A percentile compares a stretch with the other conserved stretches of the same genome.
Conservation (phyloP, 2,797 vertebrate genomes). For the Novumbra hubbsi region DNA sequence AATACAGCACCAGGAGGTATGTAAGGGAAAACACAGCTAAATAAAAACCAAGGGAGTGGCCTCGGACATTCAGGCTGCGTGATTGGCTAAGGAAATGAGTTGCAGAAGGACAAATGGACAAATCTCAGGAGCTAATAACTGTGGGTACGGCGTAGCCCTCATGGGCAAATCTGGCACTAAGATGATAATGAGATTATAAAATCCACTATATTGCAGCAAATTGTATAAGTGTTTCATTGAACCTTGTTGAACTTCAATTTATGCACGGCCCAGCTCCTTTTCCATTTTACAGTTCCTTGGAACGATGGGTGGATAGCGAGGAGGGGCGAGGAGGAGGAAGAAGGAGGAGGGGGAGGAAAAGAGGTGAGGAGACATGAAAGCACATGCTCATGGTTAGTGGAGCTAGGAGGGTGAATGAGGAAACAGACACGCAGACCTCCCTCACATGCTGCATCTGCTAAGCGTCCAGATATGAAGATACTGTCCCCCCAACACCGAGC, state of each 20-base stretch:
- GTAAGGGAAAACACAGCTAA: conserved; percentile 30
- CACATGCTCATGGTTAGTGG: conserved; percentile 58
- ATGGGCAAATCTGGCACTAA: conserved; percentile 75
- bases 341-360: conserved; percentile 19
- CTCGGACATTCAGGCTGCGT: conserved; percentile 51
- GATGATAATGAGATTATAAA: conserved; percentile 78
- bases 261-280: conserved; percentile 58
- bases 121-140: conserved; percentile 71
- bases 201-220: conserved; percentile 72
- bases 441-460: conserved; percentile 54
- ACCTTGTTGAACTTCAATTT: conserved; percentile 74
- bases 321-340: background rate
- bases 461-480: conserved; percentile 35
- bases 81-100: conserved; percentile 59
- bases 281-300: conserved; percentile 30
- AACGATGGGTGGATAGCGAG: conserved; percentile 55
- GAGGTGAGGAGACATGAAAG: too few relatives aligned
- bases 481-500: background rate
- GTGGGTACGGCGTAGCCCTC: conserved; percentile 66
- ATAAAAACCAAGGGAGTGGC: conserved; percentile 36
- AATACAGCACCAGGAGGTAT: conserved; percentile 49
- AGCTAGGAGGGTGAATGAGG: conserved; percentile 57
- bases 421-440: conserved; percentile 52
- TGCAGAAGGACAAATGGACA: conserved; percentile 71
- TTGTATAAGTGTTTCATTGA: conserved; percentile 75